Conservation (phyloP, 2,888 invertebrate species). For the Eulithis prunata region DNA sequence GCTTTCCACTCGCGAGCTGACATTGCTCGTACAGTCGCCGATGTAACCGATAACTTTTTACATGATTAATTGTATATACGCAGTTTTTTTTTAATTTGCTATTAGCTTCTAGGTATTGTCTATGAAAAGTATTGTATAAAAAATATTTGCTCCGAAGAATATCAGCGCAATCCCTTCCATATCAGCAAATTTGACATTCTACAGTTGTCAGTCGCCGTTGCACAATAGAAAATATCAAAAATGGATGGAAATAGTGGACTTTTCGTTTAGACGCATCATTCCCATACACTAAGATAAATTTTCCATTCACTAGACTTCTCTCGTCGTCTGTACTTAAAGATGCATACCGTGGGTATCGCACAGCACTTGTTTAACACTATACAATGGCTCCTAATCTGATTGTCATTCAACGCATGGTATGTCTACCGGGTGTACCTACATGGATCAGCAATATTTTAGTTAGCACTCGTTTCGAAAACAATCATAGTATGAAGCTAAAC, state of each 20-base stretch:
- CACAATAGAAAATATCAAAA: too few relatives aligned
- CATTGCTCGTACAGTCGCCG: slow-evolving; percentile 29
- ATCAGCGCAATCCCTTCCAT: too few relatives aligned
- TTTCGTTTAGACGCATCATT: too few relatives aligned
- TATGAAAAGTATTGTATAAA: too few relatives aligned
- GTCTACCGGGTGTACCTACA: neutral
- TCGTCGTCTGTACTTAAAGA: slow-evolving; percentile 24
- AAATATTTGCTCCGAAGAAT: too few relatives aligned
- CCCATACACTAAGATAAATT: too few relatives aligned
- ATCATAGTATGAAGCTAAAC: too few relatives aligned
- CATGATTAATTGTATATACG: slow-evolving; percentile 4
- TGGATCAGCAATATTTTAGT: too few relatives aligned
- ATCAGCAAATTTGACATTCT: too few relatives aligned
- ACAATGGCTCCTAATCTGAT: slow-evolving; percentile 44
- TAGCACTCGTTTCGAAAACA: too few relatives aligned
- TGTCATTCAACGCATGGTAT: slow-evolving; percentile 36
- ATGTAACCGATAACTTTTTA: slow-evolving; percentile 19
- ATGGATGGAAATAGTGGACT: too few relatives aligned
- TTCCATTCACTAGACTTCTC: neutral
- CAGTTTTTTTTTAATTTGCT: neutral
- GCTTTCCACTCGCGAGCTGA: slow-evolving; percentile 69
- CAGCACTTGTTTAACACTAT: slow-evolving; percentile 38
- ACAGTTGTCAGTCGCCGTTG: too few relatives aligned
- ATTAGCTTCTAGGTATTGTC: neutral
- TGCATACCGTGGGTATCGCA: slow-evolving; percentile 37